Conservation (phyloP, 30 jellyfish, hydroid and myxozoan species). For the Rhopilema esculentum region DNA sequence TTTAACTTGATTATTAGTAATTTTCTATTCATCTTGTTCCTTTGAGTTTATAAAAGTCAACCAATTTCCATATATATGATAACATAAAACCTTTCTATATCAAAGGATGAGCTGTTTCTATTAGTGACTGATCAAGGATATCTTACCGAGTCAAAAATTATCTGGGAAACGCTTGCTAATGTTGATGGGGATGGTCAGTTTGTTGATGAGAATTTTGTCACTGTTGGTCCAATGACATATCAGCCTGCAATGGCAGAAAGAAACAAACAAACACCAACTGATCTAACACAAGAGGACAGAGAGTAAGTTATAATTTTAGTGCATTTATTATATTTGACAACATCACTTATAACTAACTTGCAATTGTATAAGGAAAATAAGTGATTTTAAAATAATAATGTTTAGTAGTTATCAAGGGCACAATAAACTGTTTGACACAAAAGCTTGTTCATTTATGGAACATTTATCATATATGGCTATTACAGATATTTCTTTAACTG, state of each 20-base stretch:
- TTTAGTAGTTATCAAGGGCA: no score
- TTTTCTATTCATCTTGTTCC: no score
- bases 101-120: conserved; percentile 83
- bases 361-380: neutral
- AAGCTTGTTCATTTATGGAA: no score
- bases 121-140: conserved; percentile 98
- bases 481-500: no score
- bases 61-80: neutral
- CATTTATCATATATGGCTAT: no score
- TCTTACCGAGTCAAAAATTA: conserved; percentile 82
- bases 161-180: conserved; percentile 97
- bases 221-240: conserved; percentile 72
- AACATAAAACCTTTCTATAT: neutral
- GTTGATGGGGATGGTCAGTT: conserved; percentile 98
- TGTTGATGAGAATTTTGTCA: conserved; percentile 84
- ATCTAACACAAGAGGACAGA: conserved; percentile 71
- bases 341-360: neutral
- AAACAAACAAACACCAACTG: conserved; percentile 6
- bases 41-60: no score
- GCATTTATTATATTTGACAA: neutral
- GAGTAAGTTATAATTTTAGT: conserved; percentile 42
- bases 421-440: no score
- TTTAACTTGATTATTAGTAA: no score
- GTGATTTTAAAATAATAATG: neutral
- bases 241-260: conserved; percentile 32